Conservation (phyloP, 2,113 vertebrate genomes). For the Hippocampus comes region DNA sequence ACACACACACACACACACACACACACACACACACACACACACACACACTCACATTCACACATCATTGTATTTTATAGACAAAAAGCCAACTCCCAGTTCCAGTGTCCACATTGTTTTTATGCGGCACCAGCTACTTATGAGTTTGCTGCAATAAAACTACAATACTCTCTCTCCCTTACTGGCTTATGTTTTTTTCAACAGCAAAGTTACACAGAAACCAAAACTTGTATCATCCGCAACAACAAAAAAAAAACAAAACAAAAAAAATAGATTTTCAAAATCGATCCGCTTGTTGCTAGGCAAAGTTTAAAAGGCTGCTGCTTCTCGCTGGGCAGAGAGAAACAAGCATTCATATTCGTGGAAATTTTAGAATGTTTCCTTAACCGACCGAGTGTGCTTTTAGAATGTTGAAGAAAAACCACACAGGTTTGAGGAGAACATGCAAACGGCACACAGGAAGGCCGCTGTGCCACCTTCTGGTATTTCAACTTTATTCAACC, state of each 20-base stretch:
- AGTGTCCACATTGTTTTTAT: not conserved
- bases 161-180: no score
- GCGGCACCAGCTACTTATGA: not conserved
- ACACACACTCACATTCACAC: not conserved
- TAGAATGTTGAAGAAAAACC: no score
- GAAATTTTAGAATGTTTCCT: no score
- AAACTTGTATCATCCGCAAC: no score
- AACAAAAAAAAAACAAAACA: no score
- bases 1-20: not conserved
- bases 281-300: not conserved
- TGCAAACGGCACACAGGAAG: no score
- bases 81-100: not conserved
- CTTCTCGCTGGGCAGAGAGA: no score
- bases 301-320: not conserved
- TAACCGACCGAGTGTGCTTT: no score
- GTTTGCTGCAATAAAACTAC: not conserved
- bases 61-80: not conserved
- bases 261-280: not conserved
- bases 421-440: no score
- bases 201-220: not conserved
- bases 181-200: not conserved
- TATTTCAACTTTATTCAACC: no score
- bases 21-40: not conserved
- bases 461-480: no score
- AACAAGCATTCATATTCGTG: no score